Conservation (phyloP, 2,797 vertebrate genomes). For the Antennarius maculatus region DNA sequence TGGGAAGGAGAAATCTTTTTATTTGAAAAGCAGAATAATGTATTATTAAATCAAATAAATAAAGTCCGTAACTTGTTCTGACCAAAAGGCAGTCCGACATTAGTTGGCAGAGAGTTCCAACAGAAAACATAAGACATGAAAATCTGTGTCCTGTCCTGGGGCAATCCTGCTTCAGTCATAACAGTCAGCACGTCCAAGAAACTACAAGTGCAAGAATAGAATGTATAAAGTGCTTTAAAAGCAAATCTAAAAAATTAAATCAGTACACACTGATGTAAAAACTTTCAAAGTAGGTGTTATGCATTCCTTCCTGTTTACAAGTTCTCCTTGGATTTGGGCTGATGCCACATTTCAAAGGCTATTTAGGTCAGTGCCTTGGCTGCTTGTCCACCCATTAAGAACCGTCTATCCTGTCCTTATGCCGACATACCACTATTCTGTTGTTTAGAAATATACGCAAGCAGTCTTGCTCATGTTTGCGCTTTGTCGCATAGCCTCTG, state of each 20-base stretch:
- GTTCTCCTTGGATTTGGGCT: slow-evolving; percentile 3
- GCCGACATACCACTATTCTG: not conserved
- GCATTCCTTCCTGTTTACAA: slow-evolving; percentile 10
- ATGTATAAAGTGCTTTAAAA: not conserved
- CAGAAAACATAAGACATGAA: too few relatives aligned
- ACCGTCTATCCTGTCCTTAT: not conserved
- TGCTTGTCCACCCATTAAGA: slow-evolving; percentile 2
- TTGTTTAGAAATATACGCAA: not conserved
- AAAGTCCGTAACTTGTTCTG: not conserved
- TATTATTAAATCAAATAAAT: not conserved
- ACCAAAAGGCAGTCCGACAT: not conserved
- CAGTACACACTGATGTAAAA: not conserved
- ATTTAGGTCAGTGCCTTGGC: slow-evolving; percentile 30
- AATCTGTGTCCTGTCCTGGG: too few relatives aligned
- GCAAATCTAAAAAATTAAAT: not conserved
- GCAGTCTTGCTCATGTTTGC: not conserved
- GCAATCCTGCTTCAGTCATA: too few relatives aligned
- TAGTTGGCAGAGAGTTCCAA: too few relatives aligned
- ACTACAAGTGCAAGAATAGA: not conserved
- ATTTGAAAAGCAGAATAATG: not conserved
- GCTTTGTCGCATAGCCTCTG: slow-evolving; percentile 3
- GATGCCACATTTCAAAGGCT: slow-evolving; percentile 13
- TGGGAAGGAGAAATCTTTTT: too few relatives aligned
- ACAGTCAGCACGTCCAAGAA: not conserved
- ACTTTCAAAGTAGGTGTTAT: not conserved